These are phyloP conservation scores for Anseranas semipalmata DNA, from an alignment of 2,113 vertebrate species.

Conservation along the genomic window DNA sequence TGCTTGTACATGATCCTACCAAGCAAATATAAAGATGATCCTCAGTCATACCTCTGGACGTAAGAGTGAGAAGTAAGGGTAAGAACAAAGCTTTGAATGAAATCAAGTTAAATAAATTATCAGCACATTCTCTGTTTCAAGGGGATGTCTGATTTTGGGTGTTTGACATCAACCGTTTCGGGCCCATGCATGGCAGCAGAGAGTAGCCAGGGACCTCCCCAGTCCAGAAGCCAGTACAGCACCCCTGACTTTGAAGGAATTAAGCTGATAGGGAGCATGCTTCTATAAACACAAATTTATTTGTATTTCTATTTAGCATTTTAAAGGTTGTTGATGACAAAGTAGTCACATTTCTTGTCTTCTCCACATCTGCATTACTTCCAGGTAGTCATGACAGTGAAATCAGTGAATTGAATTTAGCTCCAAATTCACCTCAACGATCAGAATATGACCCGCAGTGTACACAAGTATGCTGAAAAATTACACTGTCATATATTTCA, in stretches of 20 bases:
- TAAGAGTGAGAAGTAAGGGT: background rate
- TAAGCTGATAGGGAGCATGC: background rate
- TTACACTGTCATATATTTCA: constrained; percentile 9
- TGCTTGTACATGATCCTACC: background rate
- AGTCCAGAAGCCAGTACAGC: fast-evolving
- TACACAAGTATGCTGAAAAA: background rate
- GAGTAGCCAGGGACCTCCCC: background rate
- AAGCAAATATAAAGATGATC: background rate
- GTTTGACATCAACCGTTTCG: fast-evolving
- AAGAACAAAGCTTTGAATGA: background rate
- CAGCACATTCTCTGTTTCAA: background rate
- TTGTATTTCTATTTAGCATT: background rate
- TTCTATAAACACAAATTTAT: background rate
- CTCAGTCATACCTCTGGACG: background rate
- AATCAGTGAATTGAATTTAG: constrained; percentile 13
- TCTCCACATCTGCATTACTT: background rate
- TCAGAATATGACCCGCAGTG: background rate
- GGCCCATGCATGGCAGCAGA: fast-evolving
- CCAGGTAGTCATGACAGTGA: background rate
- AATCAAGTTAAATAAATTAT: background rate
- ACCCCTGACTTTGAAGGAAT: background rate
- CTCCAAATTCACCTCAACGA: background rate
- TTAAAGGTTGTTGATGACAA: background rate
- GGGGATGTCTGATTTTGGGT: background rate
- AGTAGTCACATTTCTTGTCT: background rate